Evolutionary conservation across 2,888 invertebrate species (phyloP).

Genomic region (Lepetodrilus schrolli): DNA sequence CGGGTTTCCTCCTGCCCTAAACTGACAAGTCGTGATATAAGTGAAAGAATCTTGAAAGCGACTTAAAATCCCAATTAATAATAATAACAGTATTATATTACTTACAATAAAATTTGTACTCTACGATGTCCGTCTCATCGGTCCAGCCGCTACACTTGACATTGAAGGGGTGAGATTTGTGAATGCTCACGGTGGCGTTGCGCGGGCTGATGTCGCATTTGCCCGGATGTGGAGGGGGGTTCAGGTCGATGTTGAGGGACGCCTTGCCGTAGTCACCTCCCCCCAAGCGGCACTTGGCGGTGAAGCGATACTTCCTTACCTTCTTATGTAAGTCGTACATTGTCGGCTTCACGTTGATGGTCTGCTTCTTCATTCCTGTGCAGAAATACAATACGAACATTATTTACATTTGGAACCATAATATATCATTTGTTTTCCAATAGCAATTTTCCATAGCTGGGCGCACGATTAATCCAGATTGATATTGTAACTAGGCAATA

Average conservation of each 20-base stretch:
- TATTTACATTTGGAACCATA: too few relatives aligned
- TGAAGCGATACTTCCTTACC: conserved; percentile 13
- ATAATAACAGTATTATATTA: background rate
- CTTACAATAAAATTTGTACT: conserved; percentile 23
- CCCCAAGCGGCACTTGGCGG: background rate
- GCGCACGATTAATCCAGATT: background rate
- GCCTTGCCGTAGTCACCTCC: conserved; percentile 37
- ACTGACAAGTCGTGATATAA: too few relatives aligned
- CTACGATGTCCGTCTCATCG: conserved; percentile 12
- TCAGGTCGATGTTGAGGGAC: conserved; percentile 43
- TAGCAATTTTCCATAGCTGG: background rate
- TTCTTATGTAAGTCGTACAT: background rate
- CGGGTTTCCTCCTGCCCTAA: too few relatives aligned
- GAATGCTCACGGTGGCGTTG: conserved; percentile 27
- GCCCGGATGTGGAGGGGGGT: conserved; percentile 46
- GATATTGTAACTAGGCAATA: too few relatives aligned
- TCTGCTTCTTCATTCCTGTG: background rate
- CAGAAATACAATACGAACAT: too few relatives aligned
- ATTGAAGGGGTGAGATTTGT: background rate
- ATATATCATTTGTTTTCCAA: too few relatives aligned
- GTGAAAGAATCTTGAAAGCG: too few relatives aligned
- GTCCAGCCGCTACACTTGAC: conserved; percentile 18
- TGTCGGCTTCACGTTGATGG: background rate
- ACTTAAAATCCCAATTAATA: too few relatives aligned
- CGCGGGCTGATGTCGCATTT: conserved; percentile 45